Conservation (phyloP, 2,113 vertebrate species). For the Oxyura jamaicensis region DNA sequence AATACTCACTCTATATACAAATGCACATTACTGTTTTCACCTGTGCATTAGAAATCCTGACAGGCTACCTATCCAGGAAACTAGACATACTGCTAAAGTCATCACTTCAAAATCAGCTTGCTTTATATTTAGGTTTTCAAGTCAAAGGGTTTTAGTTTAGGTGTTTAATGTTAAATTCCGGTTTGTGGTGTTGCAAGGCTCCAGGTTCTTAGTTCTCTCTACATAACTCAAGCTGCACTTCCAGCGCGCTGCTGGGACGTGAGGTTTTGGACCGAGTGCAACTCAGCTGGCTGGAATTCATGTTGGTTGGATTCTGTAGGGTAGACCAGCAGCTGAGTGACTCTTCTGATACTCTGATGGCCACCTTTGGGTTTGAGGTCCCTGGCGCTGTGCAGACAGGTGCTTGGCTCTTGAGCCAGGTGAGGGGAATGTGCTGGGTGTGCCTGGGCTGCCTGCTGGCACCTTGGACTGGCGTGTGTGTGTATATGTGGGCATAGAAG, state of each 20-base stretch:
- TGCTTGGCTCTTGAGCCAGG: too few relatives aligned
- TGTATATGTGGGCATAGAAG: neutral
- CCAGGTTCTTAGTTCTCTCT: neutral
- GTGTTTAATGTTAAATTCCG: neutral
- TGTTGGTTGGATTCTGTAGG: neutral
- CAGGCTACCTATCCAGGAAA: neutral
- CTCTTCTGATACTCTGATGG: neutral
- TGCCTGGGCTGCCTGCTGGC: neutral
- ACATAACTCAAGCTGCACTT: neutral
- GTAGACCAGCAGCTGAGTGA: neutral
- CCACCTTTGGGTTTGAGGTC: accelerated
- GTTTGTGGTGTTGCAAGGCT: neutral
- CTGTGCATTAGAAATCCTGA: neutral
- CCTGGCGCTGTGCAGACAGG: neutral
- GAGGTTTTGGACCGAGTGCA: neutral
- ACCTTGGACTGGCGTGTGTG: neutral
- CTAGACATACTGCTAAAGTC: neutral
- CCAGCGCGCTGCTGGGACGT: neutral
- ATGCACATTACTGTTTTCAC: neutral
- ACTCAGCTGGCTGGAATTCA: neutral
- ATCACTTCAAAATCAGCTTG: neutral
- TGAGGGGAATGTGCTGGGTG: neutral
- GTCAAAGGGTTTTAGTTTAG: neutral
- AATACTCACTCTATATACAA: neutral
- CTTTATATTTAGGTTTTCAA: neutral